Evolutionary conservation across 2,113 vertebrate species (phyloP), one percentile per base, ranked within the genome.

Genomic region (Crotophaga sulcirostris): DNA sequence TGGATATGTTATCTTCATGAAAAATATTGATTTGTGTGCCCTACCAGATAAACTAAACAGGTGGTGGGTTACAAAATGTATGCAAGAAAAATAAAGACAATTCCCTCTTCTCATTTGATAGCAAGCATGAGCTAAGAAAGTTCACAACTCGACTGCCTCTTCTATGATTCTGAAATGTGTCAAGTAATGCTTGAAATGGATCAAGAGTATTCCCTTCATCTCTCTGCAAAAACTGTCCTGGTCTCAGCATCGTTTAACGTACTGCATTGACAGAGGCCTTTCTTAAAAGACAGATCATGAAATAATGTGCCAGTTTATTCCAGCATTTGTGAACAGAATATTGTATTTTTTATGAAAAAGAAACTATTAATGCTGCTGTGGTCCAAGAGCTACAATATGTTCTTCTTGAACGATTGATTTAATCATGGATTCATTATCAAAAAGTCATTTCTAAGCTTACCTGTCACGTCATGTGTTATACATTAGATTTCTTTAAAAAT

Each of bases 201-300:
- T 97, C 74, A 80, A 79, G 68, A 66, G 21, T 47, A 70, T 77
- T 93, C 60, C 34, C 64, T 66, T 82, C 44, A 94, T 51, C 38
- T 85, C 60, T 52, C 38, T 67, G 42, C 20, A 92, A 42, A 49
- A 93, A 93, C 45, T 38, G 26, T 42, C 69, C 69, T 72, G 54
- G 38, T 95, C 52, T 89, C 59, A 68, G 31, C 69, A 74, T 49
- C 44, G 26, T n/a, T 33, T 69, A 66, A 59, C 34, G 13, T 7
- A 20, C 19, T 36, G 74, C 75, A 84, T 62, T 84, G 94, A 84
- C 84, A 93, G 36, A 84, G 23, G 19, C 58, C 47, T 83, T 62
- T 84, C 87, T 96, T 84, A 96, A 91, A 97, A 96, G 59, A n/a
- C 34, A 91, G 78, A 75, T 84, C 90, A 87, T 90, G 56, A 91